Conservation (phyloP, 2,888 invertebrate genomes). For the Drosophila eohydei region DNA sequence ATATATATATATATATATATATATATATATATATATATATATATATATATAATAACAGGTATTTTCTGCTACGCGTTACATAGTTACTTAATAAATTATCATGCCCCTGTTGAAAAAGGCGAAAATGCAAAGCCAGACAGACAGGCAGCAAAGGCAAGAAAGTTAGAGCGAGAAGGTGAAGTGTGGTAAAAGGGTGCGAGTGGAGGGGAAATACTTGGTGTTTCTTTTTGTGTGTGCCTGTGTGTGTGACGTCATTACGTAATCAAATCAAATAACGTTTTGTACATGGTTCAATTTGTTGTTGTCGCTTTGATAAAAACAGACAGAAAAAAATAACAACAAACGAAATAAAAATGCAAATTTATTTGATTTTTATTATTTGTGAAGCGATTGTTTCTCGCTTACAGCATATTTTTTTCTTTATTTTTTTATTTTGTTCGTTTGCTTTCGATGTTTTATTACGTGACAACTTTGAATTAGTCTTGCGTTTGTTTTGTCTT, state of each 20-base stretch:
- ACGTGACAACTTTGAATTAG: slow-evolving; percentile 76
- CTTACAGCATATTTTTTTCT: slow-evolving; percentile 47
- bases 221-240: background rate
- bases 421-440: slow-evolving; percentile 34
- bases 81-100: background rate
- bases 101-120: slow-evolving; percentile 13
- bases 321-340: slow-evolving; percentile 19
- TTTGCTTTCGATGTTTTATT: slow-evolving; percentile 67
- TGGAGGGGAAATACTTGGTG: background rate
- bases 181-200: background rate
- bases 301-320: slow-evolving; percentile 25
- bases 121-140: slow-evolving; percentile 35
- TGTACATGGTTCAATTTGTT: slow-evolving; percentile 68
- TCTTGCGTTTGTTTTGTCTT: slow-evolving; percentile 52
- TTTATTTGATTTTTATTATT: slow-evolving; percentile 65
- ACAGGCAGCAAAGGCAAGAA: slow-evolving; percentile 20
- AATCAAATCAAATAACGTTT: slow-evolving; percentile 77
- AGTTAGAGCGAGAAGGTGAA: background rate
- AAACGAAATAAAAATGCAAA: slow-evolving; percentile 60
- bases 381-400: slow-evolving; percentile 62
- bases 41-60: no score
- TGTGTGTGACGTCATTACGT: slow-evolving; percentile 69
- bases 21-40: no score
- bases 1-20: no score
- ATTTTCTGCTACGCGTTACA: background rate